Evolutionary conservation across 1,140 invertebrate species (phyloP).

Genomic region (Bombyx mori): DNA sequence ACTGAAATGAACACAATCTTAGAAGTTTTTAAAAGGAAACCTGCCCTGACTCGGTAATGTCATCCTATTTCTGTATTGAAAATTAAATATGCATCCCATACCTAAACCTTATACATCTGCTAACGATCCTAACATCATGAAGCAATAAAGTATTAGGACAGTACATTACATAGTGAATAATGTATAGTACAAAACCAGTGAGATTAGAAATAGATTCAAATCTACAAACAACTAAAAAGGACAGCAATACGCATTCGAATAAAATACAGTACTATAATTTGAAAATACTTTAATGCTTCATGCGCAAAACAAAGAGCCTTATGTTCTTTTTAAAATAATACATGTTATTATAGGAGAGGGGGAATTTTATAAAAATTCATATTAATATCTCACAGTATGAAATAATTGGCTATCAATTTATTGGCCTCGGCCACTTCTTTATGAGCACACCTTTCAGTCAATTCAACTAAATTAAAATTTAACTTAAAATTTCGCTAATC

Average conservation of each 20-base stretch:
- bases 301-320: constrained; percentile 39
- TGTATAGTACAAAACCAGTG: constrained; percentile 49
- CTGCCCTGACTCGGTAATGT: constrained; percentile 38
- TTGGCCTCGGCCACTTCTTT: constrained; percentile 29
- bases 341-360: not conserved
- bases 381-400: constrained; percentile 54
- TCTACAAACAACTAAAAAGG: constrained; percentile 38
- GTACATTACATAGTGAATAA: constrained; percentile 48
- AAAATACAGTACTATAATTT: constrained; percentile 24
- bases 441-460: constrained; percentile 40
- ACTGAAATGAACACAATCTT: constrained; percentile 15
- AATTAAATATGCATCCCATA: constrained; percentile 49
- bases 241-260: constrained; percentile 9
- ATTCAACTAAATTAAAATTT: constrained; percentile 52
- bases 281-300: constrained; percentile 67
- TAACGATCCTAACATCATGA: constrained; percentile 66
- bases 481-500: constrained; percentile 56
- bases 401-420: constrained; percentile 49
- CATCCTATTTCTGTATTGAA: constrained; percentile 37
- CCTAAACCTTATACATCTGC: constrained; percentile 59
- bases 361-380: constrained; percentile 42
- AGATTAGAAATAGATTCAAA: constrained; percentile 63
- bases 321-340: too few relatives aligned
- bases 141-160: constrained; percentile 68
- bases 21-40: constrained; percentile 34